Conservation (phyloP, 1,140 invertebrate genomes). For the Oryctes rhinoceros region DNA sequence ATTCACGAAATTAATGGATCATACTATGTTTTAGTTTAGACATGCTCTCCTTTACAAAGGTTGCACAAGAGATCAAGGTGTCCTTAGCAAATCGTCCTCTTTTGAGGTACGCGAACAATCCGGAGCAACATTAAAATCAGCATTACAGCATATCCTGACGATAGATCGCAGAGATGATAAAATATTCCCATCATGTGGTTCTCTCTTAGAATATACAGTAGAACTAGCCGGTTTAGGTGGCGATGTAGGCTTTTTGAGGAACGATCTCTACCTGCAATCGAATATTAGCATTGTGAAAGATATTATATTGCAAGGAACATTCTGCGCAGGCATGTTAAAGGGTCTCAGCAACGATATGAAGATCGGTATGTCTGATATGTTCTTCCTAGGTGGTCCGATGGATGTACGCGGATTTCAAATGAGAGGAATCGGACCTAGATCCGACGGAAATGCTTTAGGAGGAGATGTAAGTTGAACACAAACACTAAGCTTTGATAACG, state of each 20-base stretch:
- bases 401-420: slow-evolving; percentile 84
- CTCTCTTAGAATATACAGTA: slow-evolving; percentile 72
- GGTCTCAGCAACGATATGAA: slow-evolving; percentile 70
- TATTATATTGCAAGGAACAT: slow-evolving; percentile 69
- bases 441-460: slow-evolving; percentile 75
- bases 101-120: slow-evolving; percentile 85
- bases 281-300: slow-evolving; percentile 74
- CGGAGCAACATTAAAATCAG: slow-evolving; percentile 86
- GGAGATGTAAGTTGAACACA: slow-evolving; percentile 20
- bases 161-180: slow-evolving; percentile 81
- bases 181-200: slow-evolving; percentile 79
- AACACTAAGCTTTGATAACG: background rate
- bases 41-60: slow-evolving; percentile 88
- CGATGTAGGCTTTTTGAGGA: slow-evolving; percentile 85
- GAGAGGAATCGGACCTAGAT: slow-evolving; percentile 82
- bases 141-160: slow-evolving; percentile 78
- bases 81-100: slow-evolving; percentile 69
- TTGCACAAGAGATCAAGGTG: slow-evolving; percentile 77
- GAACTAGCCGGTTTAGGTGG: slow-evolving; percentile 90
- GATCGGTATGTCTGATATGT: slow-evolving; percentile 77
- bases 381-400: slow-evolving; percentile 88
- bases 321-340: slow-evolving; percentile 76
- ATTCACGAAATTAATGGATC: background rate
- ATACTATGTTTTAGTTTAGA: slow-evolving; percentile 64
- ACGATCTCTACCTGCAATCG: slow-evolving; percentile 80